Conservation (phyloP, 1,140 invertebrate species). For the Ganaspis sp. region DNA sequence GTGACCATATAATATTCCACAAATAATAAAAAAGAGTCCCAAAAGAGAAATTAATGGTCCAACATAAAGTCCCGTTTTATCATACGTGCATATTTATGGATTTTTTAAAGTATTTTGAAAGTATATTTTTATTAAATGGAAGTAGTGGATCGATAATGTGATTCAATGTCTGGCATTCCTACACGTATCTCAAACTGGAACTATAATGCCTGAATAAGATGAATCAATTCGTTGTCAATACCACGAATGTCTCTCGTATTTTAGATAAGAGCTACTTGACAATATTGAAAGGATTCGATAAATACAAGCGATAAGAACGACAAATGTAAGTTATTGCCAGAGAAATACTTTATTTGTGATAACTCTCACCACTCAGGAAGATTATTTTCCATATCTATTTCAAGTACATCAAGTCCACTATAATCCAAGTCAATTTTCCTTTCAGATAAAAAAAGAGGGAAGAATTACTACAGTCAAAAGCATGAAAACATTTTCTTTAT, state of each 20-base stretch:
- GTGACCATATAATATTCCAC: too few relatives aligned
- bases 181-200: not conserved
- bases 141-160: not conserved
- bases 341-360: conserved; percentile 2
- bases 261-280: not conserved
- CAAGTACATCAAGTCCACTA: not conserved
- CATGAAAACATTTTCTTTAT: not conserved
- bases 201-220: conserved; percentile 9
- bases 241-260: not conserved
- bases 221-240: not conserved
- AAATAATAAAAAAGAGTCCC: too few relatives aligned
- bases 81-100: too few relatives aligned
- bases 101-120: too few relatives aligned
- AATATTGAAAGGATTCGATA: conserved; percentile 14
- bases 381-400: conserved; percentile 7
- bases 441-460: not conserved
- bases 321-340: not conserved
- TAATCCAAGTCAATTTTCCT: not conserved
- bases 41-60: too few relatives aligned
- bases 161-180: conserved; percentile 5
- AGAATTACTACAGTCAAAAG: not conserved
- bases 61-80: too few relatives aligned
- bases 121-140: not conserved
- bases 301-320: conserved; percentile 19
- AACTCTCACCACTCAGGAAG: not conserved